Conservation (phyloP, 1,140 invertebrate genomes). For the Bombus waltoni region DNA sequence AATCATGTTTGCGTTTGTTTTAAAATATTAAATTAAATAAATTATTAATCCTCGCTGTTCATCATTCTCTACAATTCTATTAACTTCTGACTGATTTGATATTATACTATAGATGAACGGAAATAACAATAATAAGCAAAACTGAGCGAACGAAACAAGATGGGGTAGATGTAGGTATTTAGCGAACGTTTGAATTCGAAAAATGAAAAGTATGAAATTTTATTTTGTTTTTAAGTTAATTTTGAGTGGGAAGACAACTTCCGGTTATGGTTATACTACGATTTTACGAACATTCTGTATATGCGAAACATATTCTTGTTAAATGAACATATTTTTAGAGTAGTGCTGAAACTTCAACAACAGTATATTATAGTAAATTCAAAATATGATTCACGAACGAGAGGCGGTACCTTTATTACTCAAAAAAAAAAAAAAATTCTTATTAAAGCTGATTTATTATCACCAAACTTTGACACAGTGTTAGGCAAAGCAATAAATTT, state of each 20-base stretch:
- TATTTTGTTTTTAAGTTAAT: neutral
- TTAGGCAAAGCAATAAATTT: conserved; percentile 14
- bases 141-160: neutral
- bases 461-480: neutral
- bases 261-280: neutral
- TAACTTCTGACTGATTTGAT: neutral
- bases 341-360: neutral
- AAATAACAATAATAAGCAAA: neutral
- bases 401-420: neutral
- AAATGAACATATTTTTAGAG: neutral
- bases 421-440: neutral
- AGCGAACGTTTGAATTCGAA: no score
- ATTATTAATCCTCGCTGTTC: neutral
- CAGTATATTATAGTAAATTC: neutral
- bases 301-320: conserved; percentile 7
- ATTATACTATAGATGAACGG: neutral
- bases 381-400: neutral
- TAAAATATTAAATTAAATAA: no score
- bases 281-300: neutral
- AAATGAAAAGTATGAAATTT: neutral
- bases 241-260: neutral
- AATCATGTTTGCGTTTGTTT: neutral
- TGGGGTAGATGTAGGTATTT: no score
- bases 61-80: neutral
- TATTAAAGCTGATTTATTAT: neutral